Conservation (phyloP, 2,888 invertebrate species). For the Pherbina coryleti region DNA sequence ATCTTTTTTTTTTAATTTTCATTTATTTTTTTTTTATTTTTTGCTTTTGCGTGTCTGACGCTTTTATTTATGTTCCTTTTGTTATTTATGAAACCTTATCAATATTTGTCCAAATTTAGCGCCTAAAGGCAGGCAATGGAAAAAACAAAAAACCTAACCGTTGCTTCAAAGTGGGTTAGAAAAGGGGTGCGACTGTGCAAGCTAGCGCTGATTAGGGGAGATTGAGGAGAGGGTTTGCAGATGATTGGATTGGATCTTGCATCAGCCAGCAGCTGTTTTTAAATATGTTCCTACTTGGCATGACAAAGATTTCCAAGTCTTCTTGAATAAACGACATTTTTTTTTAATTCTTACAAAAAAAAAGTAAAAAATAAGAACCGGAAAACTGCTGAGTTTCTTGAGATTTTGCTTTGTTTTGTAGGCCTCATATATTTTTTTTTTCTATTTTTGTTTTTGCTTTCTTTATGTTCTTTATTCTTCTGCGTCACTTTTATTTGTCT, state of each 20-base stretch:
- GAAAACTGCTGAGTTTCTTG: neutral
- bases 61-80: neutral
- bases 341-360: neutral
- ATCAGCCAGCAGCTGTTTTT: neutral
- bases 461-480: neutral
- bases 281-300: neutral
- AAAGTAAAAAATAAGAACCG: neutral
- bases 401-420: neutral
- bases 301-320: neutral
- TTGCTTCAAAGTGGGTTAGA: neutral
- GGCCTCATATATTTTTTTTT: neutral
- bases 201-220: neutral
- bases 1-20: constrained; percentile 26
- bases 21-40: neutral
- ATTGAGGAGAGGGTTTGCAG: neutral
- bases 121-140: constrained; percentile 12
- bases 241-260: constrained; percentile 4
- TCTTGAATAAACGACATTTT: neutral
- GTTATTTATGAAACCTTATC: constrained; percentile 13
- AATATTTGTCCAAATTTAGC: constrained; percentile 13
- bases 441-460: neutral
- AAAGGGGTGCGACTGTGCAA: neutral
- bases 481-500: too few species aligned
- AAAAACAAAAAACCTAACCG: neutral
- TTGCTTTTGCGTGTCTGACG: neutral